Percentiles rank a stretch among this genome's conserved stretches.
These are phyloP conservation scores for Cotesia chilonis DNA, from an alignment of 1,140 invertebrate genomes.

Conservation along the genomic window DNA sequence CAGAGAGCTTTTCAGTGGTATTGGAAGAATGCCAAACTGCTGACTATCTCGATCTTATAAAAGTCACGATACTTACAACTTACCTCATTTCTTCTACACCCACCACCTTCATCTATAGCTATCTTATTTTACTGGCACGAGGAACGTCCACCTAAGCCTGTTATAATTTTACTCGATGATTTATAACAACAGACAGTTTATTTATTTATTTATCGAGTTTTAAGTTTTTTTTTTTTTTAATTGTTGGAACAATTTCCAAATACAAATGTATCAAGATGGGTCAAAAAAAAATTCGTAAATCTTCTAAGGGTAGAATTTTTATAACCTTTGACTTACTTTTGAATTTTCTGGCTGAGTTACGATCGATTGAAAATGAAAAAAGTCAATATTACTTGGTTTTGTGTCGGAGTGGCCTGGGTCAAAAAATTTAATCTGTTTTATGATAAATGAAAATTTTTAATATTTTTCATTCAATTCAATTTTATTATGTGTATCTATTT, in stretches of 20 bases:
- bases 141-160: background rate
- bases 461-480: no score
- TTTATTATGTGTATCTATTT: no score
- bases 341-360: no score
- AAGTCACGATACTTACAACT: slow-evolving; percentile 21
- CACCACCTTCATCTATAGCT: background rate
- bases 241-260: background rate
- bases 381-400: no score
- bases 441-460: no score
- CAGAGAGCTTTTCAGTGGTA: slow-evolving; percentile 26
- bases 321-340: no score
- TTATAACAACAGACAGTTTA: slow-evolving; percentile 17
- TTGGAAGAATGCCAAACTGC: slow-evolving; percentile 35
- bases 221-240: background rate
- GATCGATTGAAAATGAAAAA: no score
- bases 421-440: no score
- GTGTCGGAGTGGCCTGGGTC: no score
- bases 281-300: no score
- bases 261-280: background rate
- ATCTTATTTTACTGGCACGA: background rate
- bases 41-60: slow-evolving; percentile 18
- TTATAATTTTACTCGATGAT: slow-evolving; percentile 21
- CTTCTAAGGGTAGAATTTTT: no score
- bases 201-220: slow-evolving; percentile 15
- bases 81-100: no score